Base-by-base conservation (phyloP, 2,113 vertebrate genomes). In the Camelus dromedarius region DNA sequence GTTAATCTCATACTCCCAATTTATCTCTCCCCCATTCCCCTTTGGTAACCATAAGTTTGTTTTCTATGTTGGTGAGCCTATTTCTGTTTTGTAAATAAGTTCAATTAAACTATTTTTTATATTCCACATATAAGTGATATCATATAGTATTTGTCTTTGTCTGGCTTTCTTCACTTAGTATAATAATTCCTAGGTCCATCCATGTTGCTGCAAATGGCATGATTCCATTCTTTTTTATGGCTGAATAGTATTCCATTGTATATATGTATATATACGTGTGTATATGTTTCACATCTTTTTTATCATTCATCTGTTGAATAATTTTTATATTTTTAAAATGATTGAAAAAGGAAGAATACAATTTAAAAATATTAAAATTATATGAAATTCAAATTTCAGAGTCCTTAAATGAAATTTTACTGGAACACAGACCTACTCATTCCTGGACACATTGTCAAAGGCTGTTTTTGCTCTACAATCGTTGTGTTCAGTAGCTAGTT, bases 311-410 rank as follows among this genome's bases (percentile, higher is more conserved):
- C 20, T 79, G 52, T 24, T 35, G 52, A 56, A 79, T 85, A 64
- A 0, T 18, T 75, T 88, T 89, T 80, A 7, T 7, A 85, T 48
- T 88, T 92, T 75, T 87, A 9, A 73, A 58, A 52, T 54, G 56
- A 14, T 35, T 56, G 15, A 50, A 82, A 79, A 66, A 92, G 18
- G 48, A 91, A 77, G 54, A 81, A 28, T 46, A 76, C 28, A 73
- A 48, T 67, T 94, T 93, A 1, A 60, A 66, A 62, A 30, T 32
- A 56, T 22, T 73, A 79, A 94, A 85, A 62, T 62, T 18, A 42
- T 16, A 16, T 76, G 56, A 22, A 56, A n/a, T 32, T 88, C 38
- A 89, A 35, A 77, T 70, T 73, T 56, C 35, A 79, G 16, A 20
- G 10, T 62, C 66, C 48, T 54, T 85, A 79, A 79, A 48, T 86